Conservation (phyloP, 2,888 invertebrate genomes). For the Lasiommata megera region DNA sequence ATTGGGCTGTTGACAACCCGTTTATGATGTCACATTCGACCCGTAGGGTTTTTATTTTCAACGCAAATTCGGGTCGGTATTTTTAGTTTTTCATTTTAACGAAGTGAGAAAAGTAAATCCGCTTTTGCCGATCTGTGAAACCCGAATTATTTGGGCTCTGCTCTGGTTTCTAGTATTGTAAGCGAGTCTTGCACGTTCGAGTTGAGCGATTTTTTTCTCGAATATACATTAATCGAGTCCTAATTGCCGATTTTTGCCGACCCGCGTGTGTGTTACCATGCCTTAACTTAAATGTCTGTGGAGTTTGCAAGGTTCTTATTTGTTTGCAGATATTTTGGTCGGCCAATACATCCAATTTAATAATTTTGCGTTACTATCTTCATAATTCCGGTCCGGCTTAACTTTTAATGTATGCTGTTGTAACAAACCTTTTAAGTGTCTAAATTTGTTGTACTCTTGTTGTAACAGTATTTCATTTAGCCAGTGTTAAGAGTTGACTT, state of each 20-base stretch:
- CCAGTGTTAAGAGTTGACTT: too few species aligned
- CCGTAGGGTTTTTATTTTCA: constrained; percentile 19
- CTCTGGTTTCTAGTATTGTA: too few species aligned
- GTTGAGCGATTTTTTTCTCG: background rate
- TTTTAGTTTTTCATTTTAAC: background rate
- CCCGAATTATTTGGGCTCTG: too few species aligned
- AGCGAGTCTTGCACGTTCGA: background rate
- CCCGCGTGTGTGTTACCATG: background rate
- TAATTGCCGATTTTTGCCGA: background rate
- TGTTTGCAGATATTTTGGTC: too few species aligned
- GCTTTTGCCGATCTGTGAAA: background rate
- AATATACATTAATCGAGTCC: background rate
- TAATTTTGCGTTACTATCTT: background rate
- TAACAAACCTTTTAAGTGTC: too few species aligned
- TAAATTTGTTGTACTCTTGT: too few species aligned
- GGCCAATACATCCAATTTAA: background rate
- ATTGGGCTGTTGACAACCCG: constrained; percentile 53
- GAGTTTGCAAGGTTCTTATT: background rate
- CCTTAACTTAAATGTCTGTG: background rate
- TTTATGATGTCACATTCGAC: constrained; percentile 56
- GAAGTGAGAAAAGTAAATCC: background rate
- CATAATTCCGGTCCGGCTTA: background rate
- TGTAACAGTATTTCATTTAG: too few species aligned
- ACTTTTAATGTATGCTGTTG: too few species aligned
- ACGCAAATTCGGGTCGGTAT: background rate